A percentile compares a stretch with the other conserved stretches of the same genome.
phyloP scores from a whole-genome alignment of 2,888 invertebrate species.

The Drosophila limbata region DNA sequence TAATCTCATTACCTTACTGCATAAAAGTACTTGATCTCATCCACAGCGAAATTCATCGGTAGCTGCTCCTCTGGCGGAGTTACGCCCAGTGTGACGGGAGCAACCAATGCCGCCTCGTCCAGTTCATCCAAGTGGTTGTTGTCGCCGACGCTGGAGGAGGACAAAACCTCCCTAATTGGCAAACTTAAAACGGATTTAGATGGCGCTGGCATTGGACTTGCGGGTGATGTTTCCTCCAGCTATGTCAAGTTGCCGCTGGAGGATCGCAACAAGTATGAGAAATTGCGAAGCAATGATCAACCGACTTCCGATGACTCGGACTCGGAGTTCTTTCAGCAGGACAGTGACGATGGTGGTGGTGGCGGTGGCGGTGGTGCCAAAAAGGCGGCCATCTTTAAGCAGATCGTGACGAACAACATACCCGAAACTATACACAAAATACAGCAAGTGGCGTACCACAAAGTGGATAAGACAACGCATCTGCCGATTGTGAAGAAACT shows the following conservation, averaged over 20 bases:
- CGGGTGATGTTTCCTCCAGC: slow-evolving; percentile 67
- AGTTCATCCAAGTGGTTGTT: slow-evolving; percentile 85
- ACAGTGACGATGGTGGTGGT: slow-evolving; percentile 66
- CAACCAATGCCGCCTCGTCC: slow-evolving; percentile 72
- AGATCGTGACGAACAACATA: slow-evolving; percentile 86
- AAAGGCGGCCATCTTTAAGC: slow-evolving; percentile 84
- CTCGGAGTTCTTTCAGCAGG: slow-evolving; percentile 85
- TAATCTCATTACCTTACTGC: slow-evolving; percentile 84
- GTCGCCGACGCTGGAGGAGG: slow-evolving; percentile 85
- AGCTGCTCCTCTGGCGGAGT: slow-evolving; percentile 61
- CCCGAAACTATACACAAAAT: slow-evolving; percentile 86
- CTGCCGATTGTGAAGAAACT: slow-evolving; percentile 86
- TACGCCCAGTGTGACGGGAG: slow-evolving; percentile 41
- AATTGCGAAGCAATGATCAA: slow-evolving; percentile 88
- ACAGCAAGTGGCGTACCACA: slow-evolving; percentile 86
- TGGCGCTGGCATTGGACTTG: slow-evolving; percentile 54
- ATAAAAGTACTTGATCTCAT: slow-evolving; percentile 85
- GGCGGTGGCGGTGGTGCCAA: slow-evolving; percentile 58
- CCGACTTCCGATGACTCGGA: slow-evolving; percentile 87
- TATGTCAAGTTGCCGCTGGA: slow-evolving; percentile 89
- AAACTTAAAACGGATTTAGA: slow-evolving; percentile 82
- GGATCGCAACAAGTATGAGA: slow-evolving; percentile 92
- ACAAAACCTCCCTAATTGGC: slow-evolving; percentile 83
- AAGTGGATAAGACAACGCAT: slow-evolving; percentile 85
- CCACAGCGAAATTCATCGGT: slow-evolving; percentile 76